phyloP scores from a whole-genome alignment of 2,113 vertebrate genomes.

The Sinocyclocheilus anshuiensis region DNA sequence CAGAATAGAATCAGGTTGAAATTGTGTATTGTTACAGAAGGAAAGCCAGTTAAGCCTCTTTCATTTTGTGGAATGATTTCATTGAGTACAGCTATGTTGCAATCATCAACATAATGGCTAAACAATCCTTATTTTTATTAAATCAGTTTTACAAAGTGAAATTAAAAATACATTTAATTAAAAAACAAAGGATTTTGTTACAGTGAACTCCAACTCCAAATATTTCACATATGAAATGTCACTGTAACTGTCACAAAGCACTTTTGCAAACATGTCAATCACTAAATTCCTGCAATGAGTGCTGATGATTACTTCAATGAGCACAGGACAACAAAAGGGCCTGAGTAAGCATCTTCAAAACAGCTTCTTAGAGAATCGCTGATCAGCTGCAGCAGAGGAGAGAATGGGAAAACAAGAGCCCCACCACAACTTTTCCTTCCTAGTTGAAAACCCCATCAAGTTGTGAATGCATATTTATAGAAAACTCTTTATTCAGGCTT shows the following conservation, averaged over 20 bases:
- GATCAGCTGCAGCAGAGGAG: not conserved
- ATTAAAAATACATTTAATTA: not conserved
- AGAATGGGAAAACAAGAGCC: conserved; percentile 24
- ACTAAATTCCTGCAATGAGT: conserved; percentile 1
- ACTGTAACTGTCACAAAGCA: not conserved
- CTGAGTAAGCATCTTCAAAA: conserved; percentile 28
- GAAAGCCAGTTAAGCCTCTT: too few relatives aligned
- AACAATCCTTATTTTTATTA: not conserved
- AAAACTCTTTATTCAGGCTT: conserved; percentile 20
- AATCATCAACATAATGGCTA: not conserved
- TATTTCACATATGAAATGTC: not conserved
- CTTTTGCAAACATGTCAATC: conserved; percentile 15
- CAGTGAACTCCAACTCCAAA: not conserved
- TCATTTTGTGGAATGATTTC: too few relatives aligned
- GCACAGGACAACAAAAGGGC: not conserved
- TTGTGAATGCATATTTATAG: conserved; percentile 27
- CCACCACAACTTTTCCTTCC: conserved; percentile 11
- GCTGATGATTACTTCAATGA: not conserved
- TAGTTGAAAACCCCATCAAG: conserved; percentile 17
- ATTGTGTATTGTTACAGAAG: too few relatives aligned
- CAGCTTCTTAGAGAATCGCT: conserved; percentile 36
- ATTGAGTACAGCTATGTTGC: not conserved
- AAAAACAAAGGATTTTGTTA: not conserved
- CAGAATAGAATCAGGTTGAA: too few relatives aligned
- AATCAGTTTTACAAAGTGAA: not conserved